A percentile compares a stretch with the other conserved stretches of the same genome.
These are phyloP conservation scores for Erpobdella octoculata DNA, from an alignment of 2,888 invertebrate species.

Conservation along the genomic window DNA sequence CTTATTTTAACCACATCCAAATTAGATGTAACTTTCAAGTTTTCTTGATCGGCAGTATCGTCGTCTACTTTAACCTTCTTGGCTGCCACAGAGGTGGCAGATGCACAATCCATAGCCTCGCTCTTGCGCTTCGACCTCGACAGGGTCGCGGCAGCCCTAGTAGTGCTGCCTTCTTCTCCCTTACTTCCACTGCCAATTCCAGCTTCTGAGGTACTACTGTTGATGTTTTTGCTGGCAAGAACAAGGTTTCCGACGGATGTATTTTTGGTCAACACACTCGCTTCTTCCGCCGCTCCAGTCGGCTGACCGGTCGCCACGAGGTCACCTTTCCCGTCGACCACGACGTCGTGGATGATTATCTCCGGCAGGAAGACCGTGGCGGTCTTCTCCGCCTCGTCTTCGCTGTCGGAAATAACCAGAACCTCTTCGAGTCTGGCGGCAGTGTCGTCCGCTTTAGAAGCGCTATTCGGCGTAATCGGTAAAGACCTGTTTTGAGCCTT, in stretches of 20 bases:
- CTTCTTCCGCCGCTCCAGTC: too few species aligned
- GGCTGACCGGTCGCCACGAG: not conserved
- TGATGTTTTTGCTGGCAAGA: not conserved
- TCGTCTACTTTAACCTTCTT: not conserved
- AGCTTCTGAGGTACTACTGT: too few species aligned
- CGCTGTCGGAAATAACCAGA: constrained; percentile 33
- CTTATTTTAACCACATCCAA: too few species aligned
- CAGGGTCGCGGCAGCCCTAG: not conserved
- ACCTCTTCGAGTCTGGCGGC: constrained; percentile 15
- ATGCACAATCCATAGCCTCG: not conserved
- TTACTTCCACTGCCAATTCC: too few species aligned
- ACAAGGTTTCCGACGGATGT: not conserved
- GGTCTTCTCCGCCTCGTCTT: constrained; percentile 26
- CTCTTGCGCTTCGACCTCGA: not conserved
- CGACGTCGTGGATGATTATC: constrained; percentile 7
- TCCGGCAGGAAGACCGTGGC: not conserved
- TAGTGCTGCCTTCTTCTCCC: not conserved
- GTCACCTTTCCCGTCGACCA: not conserved
- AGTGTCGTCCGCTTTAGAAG: not conserved
- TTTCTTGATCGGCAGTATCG: not conserved
- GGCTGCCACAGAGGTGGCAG: not conserved
- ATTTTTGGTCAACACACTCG: not conserved
- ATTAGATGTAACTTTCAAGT: not conserved
- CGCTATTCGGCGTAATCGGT: not conserved
- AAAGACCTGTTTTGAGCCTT: not conserved